Conservation (phyloP, 2,113 vertebrate genomes). For the Myotis yumanensis region DNA sequence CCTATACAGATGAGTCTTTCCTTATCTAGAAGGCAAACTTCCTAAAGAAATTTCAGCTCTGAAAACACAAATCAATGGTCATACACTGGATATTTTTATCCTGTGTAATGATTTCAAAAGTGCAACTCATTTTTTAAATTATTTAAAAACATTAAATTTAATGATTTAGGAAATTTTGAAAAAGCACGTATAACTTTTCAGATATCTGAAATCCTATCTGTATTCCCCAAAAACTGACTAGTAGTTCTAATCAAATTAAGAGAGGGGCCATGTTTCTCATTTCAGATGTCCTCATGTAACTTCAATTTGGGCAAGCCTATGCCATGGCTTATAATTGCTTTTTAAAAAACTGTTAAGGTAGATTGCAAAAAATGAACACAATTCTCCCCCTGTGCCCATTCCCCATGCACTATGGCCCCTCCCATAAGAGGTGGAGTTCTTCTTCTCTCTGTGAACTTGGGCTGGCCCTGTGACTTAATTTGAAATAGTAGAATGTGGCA, state of each 20-base stretch:
- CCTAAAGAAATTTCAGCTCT: background rate
- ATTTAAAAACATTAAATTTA: constrained; percentile 5
- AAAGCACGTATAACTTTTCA: background rate
- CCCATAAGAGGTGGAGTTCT: background rate
- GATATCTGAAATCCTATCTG: background rate
- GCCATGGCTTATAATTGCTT: background rate
- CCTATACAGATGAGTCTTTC: background rate
- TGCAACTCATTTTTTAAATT: background rate
- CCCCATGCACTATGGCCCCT: background rate
- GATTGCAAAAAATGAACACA: background rate
- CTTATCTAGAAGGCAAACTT: background rate
- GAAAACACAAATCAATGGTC: background rate
- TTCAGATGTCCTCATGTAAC: background rate
- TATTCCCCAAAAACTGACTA: background rate
- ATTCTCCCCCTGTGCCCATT: background rate
- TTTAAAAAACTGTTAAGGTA: background rate
- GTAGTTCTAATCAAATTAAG: background rate
- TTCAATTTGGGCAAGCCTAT: background rate
- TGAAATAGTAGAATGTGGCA: background rate
- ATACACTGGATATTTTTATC: background rate
- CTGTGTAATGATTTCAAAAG: background rate
- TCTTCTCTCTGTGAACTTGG: background rate
- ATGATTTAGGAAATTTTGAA: constrained; percentile 30
- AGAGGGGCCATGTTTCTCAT: background rate
- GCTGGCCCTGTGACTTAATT: background rate